Percentiles rank a stretch among this genome's conserved stretches.
Evolutionary conservation across 2,888 invertebrate species (phyloP).

Genomic region (Acleris holmiana): DNA sequence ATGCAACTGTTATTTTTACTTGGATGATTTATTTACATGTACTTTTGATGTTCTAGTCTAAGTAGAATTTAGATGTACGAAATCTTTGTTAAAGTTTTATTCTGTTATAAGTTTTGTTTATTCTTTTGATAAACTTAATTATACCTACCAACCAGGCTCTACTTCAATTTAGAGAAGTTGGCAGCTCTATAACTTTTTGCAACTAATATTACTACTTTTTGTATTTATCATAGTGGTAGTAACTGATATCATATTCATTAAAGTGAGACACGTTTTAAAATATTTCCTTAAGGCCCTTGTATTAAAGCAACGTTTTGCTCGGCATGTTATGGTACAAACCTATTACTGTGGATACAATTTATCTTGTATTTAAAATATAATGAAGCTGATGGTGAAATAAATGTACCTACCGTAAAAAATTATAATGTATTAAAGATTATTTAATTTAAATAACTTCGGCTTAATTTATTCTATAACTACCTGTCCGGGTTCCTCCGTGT

Average conservation of each 20-base stretch:
- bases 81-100: conserved; percentile 27
- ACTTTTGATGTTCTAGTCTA: conserved; percentile 53
- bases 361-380: conserved; percentile 7
- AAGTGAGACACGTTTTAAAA: neutral
- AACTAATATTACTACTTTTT: too few relatives aligned
- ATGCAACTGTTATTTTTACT: conserved; percentile 31
- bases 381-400: conserved; percentile 9
- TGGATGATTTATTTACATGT: conserved; percentile 39
- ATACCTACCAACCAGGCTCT: neutral
- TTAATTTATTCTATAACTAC: conserved; percentile 3
- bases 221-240: too few relatives aligned
- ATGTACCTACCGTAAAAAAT: conserved; percentile 27
- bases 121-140: neutral
- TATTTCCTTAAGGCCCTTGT: neutral
- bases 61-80: conserved; percentile 40
- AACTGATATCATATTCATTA: too few relatives aligned
- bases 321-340: too few relatives aligned
- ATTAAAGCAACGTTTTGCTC: neutral
- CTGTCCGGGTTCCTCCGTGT: neutral
- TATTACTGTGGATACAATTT: conserved; percentile 1
- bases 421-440: conserved; percentile 31
- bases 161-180: too few relatives aligned
- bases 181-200: too few relatives aligned
- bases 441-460: conserved; percentile 23
- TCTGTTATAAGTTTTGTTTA: conserved; percentile 4